A percentile compares a stretch with the other conserved stretches of the same genome.
Conservation (phyloP, 1,140 invertebrate genomes). For the Maconellicoccus hirsutus region DNA sequence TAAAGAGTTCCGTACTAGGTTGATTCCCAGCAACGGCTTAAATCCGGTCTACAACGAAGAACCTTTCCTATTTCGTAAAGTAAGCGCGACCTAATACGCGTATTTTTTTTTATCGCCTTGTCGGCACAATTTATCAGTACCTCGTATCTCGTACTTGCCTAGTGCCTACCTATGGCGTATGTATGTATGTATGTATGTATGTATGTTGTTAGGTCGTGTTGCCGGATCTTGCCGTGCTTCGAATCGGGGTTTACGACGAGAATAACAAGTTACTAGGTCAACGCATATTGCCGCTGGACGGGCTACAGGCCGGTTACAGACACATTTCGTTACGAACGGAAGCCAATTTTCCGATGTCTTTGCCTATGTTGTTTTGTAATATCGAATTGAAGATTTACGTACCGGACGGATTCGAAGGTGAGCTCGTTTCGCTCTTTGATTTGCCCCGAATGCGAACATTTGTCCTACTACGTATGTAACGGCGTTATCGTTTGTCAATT, state of each 20-base stretch:
- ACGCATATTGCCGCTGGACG: constrained; percentile 92
- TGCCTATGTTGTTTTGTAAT: constrained; percentile 97
- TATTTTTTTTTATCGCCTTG: background rate
- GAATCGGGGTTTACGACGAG: constrained; percentile 98
- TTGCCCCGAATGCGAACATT: too few species aligned
- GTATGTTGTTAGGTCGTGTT: constrained; percentile 64
- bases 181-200: background rate
- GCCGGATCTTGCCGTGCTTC: constrained; percentile 90
- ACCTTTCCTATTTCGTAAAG: constrained; percentile 94
- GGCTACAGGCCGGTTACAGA: constrained; percentile 91
- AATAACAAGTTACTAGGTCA: constrained; percentile 94
- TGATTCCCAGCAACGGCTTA: constrained; percentile 91
- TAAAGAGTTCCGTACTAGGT: constrained; percentile 91
- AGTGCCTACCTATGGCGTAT: background rate
- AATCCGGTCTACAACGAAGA: constrained; percentile 99
- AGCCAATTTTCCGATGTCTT: constrained; percentile 96
- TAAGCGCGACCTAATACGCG: constrained; percentile 34
- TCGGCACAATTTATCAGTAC: background rate
- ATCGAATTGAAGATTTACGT: constrained; percentile 99
- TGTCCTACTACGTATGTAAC: too few species aligned
- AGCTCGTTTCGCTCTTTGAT: too few species aligned
- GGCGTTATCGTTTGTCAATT: background rate
- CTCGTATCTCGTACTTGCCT: too few species aligned
- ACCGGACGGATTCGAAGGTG: constrained; percentile 94
- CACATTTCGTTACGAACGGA: constrained; percentile 96